Evolutionary conservation across 2,797 vertebrate species (phyloP).

Genomic region (Ptychobarbus kaznakovi): DNA sequence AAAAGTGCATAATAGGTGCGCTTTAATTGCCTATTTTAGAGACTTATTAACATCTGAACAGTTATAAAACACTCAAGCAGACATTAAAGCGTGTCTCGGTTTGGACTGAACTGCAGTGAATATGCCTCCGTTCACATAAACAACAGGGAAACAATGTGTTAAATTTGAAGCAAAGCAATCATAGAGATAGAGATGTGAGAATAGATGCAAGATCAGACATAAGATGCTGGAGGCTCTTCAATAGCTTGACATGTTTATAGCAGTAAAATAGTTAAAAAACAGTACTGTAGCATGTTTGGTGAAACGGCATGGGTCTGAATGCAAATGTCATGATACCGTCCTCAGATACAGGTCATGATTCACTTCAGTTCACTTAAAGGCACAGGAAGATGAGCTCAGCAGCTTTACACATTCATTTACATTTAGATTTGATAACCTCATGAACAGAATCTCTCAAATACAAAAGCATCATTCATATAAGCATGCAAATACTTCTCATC

Average conservation of each 20-base stretch:
- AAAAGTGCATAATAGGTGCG: no score
- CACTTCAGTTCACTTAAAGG: neutral
- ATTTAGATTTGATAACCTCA: neutral
- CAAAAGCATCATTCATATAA: slow-evolving; percentile 36
- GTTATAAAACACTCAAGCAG: slow-evolving; percentile 19
- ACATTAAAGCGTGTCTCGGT: slow-evolving; percentile 10
- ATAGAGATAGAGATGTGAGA: neutral
- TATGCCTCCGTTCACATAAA: neutral
- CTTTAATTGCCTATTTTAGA: slow-evolving; percentile 1
- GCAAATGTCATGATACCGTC: neutral
- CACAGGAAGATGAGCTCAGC: neutral
- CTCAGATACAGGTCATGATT: neutral
- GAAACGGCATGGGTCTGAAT: neutral
- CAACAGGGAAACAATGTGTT: neutral
- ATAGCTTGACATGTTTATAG: neutral
- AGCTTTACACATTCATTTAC: neutral
- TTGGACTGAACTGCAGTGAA: slow-evolving; percentile 15
- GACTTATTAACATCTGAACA: slow-evolving; percentile 32
- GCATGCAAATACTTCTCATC: slow-evolving; percentile 24
- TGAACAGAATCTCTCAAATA: neutral
- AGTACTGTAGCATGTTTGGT: no score
- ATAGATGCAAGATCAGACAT: neutral
- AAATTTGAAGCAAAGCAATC: neutral
- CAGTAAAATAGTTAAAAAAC: neutral
- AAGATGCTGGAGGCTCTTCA: neutral